Evolutionary conservation across 37 sponge, comb jelly and placozoan species (phyloP), one percentile per base, ranked within the genome.

Genomic region (Ephydatia muelleri): DNA sequence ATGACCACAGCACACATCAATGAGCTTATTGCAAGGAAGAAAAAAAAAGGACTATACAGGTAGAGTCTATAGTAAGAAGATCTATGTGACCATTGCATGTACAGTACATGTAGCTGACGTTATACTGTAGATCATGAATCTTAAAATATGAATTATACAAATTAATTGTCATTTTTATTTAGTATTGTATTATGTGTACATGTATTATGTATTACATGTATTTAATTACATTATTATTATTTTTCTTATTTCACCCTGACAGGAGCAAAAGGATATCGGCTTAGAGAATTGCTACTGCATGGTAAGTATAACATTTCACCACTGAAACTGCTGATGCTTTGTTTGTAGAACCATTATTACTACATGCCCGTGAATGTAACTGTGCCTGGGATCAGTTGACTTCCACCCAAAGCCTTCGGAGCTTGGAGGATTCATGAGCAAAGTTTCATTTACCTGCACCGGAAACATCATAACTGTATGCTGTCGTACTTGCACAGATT

Each of bases 381-480:
- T 38, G 72, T 80, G 65, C 72, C 73, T 27, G n/a, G 32, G 43
- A 57, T 84, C 84, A 76, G 3, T 39, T 67, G 76, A 84, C 68
- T 3, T 37, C 33, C 72, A 48, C 8, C 48, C 64, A 36, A 57
- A 29, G 36, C 68, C 81, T 28, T 34, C 43, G 0, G 78, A 82
- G 14, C 82, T 82, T 78, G 91, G 87, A n/a, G 84, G 68, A 21
- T 35, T 75, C 38, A 48, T 91, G 72, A 75, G 84, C 27, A 87
- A 87, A 69, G 77, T 92, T 21, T 73, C 78, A 5, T 92, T 92
- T 78, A 47, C 84, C 34, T 82, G 81, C 28, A 82, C 92, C 3
- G 75, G 36, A 23, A 77, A 88, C 12, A 77, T 92, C 11, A 72
- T 89, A 19, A 49, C 49, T 8, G 86, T 88, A 16, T 29, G n/a